Evolutionary conservation across 1,140 invertebrate genomes (phyloP), one percentile per base, ranked within the genome.

Genomic region (Planococcus citri): DNA sequence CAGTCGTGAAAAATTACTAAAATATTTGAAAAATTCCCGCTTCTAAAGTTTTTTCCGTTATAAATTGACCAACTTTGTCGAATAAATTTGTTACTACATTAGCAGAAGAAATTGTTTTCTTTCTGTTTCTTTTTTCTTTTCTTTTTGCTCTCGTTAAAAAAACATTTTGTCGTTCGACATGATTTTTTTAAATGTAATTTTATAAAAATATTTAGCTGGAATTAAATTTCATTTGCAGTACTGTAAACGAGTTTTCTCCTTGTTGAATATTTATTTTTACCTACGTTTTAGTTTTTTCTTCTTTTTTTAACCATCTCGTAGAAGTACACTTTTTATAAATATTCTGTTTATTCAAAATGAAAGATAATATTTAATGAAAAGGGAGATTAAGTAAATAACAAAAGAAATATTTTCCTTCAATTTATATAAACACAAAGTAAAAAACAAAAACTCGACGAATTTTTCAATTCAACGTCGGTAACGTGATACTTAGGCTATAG

Each of bases 301-400:
- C 29, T 33, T 33, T n/a, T n/a, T n/a, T n/a, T 14, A 6, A 37
- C 33, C 33, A 37, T 6, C 33, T 14, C 14, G 14, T 37, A 37
- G 6, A 14, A n/a, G 41, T 9, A 51, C 41, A 51, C 41, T 51
- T 14, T 17, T 6, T n/a, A 8, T 37, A 14, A n/a, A 51, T 51
- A 51, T 51, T 51, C 41, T 51, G 10, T 51, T 51, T 51, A 51
- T 51, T 51, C 41, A 51, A 51, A 51, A 51, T 17, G 41, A 51
- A 51, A 51, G 41, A 51, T 51, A 51, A 51, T 51, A 51, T 51
- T 51, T 51, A 51, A 51, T 51, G 41, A 51, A 51, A 51, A 51
- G 41, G 17, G 41, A 51, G 41, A 51, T 51, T 51, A 51, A 51
- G 41, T 51, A 51, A 51, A 51, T 51, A 51, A 51, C 41, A 51